Conservation (phyloP, 2,888 invertebrate genomes). For the Apotomis betuletana region DNA sequence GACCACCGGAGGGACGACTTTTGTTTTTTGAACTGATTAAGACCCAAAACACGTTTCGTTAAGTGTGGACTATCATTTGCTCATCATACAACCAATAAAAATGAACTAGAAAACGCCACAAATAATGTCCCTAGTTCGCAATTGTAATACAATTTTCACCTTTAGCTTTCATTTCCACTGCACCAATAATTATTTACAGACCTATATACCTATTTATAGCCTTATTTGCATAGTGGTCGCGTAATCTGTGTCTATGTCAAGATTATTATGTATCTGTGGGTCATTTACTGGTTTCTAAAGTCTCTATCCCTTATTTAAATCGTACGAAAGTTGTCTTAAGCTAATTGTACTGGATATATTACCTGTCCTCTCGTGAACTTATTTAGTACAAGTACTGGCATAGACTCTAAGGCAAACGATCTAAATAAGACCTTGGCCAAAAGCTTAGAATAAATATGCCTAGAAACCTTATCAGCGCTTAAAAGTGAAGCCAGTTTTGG, state of each 20-base stretch:
- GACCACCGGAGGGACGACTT: too few relatives aligned
- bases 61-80: background rate
- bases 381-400: background rate
- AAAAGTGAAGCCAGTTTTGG: too few relatives aligned
- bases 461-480: too few relatives aligned
- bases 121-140: background rate
- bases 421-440: too few relatives aligned
- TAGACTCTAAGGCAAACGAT: too few relatives aligned
- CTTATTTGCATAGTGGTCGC: slow-evolving; percentile 28
- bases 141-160: slow-evolving; percentile 31
- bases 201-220: slow-evolving; percentile 17
- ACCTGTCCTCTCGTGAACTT: background rate
- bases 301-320: slow-evolving; percentile 9
- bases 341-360: slow-evolving; percentile 1
- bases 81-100: background rate
- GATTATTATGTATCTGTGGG: slow-evolving; percentile 26
- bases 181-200: slow-evolving; percentile 31
- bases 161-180: slow-evolving; percentile 33
- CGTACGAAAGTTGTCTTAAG: slow-evolving; percentile 14
- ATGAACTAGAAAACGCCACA: slow-evolving; percentile 16
- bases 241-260: slow-evolving; percentile 28
- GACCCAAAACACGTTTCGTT: too few relatives aligned
- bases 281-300: slow-evolving; percentile 21
- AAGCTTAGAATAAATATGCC: too few relatives aligned
- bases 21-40: too few relatives aligned